Evolutionary conservation across 2,888 invertebrate species (phyloP), one percentile per base, ranked within the genome.

Genomic region (Lysandra bellargus): DNA sequence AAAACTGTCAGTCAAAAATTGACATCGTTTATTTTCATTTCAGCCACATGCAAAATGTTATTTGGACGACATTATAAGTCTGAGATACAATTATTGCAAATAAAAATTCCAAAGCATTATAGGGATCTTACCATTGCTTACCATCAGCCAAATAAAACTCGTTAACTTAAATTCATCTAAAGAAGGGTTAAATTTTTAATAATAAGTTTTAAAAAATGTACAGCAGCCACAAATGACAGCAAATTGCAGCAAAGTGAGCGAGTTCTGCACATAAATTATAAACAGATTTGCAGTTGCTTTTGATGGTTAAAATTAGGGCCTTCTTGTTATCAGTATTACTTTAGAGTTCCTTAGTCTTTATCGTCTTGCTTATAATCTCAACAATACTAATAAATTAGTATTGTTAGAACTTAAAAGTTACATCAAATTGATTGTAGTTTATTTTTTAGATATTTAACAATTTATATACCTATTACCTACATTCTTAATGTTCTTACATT

Each of bases 271-370:
- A 78, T 60, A 37, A 61, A 74, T 79, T 53, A 79, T 57, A 64
- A 79, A 75, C 60, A 76, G 64, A 79, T 75, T 75, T 79, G 76
- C 49, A 44, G 1, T 44, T 23, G 23, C 60, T 40, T 37, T 4
- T 75, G 78, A 76, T 73, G 72, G 80, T 61, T 79, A 78, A 82
- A 82, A 82, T 85, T 83, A 84, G 80, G 84, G 84, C 84, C 84
- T 83, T 84, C 85, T 85, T 80, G 69, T 79, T 82, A 61, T 82
- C 82, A 83, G 84, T 82, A 82, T 79, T 57, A 73, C 82, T 83
- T 82, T 81, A 78, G 83, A 80, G 83, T 80, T 83, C 83, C 75
- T 75, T 57, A 17, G 57, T 57, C 17, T 4, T 57, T 57, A 57
- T 5, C 17, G 57, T 53, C 53, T 44, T 44, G 9, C 9, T 44